Percentiles rank a stretch among this genome's conserved stretches.
Conservation (phyloP, 2,888 invertebrate genomes). For the Limnephilus rhombicus region DNA sequence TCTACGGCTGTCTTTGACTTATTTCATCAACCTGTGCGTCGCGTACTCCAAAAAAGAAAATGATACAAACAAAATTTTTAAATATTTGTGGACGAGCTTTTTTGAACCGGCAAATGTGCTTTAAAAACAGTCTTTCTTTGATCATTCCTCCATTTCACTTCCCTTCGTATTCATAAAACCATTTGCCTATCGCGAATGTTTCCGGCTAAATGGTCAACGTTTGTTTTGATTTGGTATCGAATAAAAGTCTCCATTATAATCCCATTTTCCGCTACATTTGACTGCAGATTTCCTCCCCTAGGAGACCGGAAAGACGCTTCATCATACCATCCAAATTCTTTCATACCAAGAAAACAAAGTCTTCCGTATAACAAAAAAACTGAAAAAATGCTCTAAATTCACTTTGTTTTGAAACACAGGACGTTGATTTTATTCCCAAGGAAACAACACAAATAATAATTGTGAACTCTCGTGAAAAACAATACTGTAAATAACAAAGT, state of each 20-base stretch:
- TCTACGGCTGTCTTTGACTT: neutral
- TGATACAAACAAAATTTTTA: neutral
- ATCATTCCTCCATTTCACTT: neutral
- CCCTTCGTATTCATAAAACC: neutral
- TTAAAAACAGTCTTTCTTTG: neutral
- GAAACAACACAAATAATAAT: neutral
- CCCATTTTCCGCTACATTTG: neutral
- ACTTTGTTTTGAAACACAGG: neutral
- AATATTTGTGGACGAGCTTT: neutral
- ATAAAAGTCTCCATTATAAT: constrained; percentile 1
- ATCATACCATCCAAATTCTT: neutral
- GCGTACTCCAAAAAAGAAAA: neutral
- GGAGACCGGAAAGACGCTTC: neutral
- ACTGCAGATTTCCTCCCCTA: neutral
- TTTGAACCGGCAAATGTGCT: neutral
- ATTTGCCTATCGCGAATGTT: neutral
- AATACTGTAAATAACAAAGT: neutral
- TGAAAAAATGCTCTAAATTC: neutral
- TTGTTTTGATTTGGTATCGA: constrained; percentile 9
- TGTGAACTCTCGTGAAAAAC: neutral
- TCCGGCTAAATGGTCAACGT: neutral
- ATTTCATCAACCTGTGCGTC: neutral
- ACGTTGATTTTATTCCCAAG: neutral
- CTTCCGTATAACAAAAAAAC: neutral
- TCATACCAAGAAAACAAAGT: neutral